Base-by-base conservation (phyloP, 2,113 vertebrate genomes). In the Proterorhinus semilunaris region DNA sequence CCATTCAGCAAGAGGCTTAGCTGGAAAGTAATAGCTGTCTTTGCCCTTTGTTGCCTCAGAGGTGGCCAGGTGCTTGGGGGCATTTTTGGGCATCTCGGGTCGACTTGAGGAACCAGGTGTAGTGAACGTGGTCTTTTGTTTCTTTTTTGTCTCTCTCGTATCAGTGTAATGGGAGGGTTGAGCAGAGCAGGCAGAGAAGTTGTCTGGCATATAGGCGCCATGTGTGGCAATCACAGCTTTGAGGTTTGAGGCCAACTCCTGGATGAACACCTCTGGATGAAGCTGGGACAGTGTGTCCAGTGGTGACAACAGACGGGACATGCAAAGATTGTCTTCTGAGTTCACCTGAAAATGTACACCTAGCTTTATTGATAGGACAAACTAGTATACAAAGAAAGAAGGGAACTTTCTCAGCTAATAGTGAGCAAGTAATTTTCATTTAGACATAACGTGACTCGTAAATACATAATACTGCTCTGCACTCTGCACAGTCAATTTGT, bases 161-260 rank as follows among this genome's bases (percentile, higher is more conserved):
- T 65, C 21, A 1, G 49, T 7, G 45, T 51, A 10, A 10, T 49
- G 66, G 50, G 77, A 47, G 79, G 4, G 0, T 0, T 16, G 72
- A 0, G 92, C 88, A 10, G 92, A 88, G 0, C 62, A 2, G 0
- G 71, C 3, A 0, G 76, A 57, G 65, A 94, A 53, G 0, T 82
- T 47, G 21, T 89, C 75, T 0, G 93, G 85, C 43, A 74, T 66
- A 73, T 92, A 95, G 11, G 95, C 95, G 0, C 96, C 95, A 0
- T 91, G 96, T 11, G 98, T 98, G 57, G 94, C 92, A 62, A 99
- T 94, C 79, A 95, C 87, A 1, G 94, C 86, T 72, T 92, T 86
- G 74, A 99, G 91, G 87, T 95, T 95, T 0, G 72, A 71, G 0
- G 98, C 96, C 13, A 99, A 90, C 82, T 98, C 94, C 80, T 94